Conservation (phyloP, 2,113 vertebrate genomes). For the Marmota monax region DNA sequence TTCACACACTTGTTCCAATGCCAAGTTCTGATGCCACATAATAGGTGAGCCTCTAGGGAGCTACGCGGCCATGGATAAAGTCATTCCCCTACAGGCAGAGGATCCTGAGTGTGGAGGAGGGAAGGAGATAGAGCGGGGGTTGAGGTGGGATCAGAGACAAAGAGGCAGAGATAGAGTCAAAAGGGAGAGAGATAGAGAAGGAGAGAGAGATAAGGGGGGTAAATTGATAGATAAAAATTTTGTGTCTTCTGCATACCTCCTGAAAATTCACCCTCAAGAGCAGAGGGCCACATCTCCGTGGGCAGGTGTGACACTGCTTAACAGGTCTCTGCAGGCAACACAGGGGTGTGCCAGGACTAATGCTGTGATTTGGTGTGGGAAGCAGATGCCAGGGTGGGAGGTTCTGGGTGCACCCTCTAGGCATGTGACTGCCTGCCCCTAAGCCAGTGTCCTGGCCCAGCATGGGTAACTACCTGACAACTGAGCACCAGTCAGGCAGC, state of each 20-base stretch:
- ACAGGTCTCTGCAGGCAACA: conserved; percentile 58
- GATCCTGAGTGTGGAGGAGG: not conserved
- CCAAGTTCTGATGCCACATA: not conserved
- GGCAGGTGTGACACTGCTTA: not conserved
- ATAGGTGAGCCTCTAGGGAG: not conserved
- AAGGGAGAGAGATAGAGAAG: not conserved
- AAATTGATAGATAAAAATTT: not conserved
- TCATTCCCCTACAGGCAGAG: not conserved
- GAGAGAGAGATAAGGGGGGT: not conserved
- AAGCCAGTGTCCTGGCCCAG: not conserved
- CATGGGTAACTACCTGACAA: not conserved
- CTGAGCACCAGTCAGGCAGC: not conserved
- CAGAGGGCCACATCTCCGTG: not conserved
- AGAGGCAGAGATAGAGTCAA: not conserved
- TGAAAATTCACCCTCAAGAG: not conserved
- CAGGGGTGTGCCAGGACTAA: conserved; percentile 19
- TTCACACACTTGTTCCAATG: not conserved
- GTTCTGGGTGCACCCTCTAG: conserved; percentile 54
- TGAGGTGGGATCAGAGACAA: not conserved
- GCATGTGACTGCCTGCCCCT: conserved; percentile 63
- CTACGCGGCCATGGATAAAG: not conserved
- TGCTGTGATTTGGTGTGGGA: not conserved
- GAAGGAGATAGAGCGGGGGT: not conserved
- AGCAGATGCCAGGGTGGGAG: not conserved
- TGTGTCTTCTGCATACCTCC: not conserved